These are phyloP conservation scores for Butastur rufipennis DNA, from an alignment of 2,113 vertebrate genomes.

Conservation along the genomic window DNA sequence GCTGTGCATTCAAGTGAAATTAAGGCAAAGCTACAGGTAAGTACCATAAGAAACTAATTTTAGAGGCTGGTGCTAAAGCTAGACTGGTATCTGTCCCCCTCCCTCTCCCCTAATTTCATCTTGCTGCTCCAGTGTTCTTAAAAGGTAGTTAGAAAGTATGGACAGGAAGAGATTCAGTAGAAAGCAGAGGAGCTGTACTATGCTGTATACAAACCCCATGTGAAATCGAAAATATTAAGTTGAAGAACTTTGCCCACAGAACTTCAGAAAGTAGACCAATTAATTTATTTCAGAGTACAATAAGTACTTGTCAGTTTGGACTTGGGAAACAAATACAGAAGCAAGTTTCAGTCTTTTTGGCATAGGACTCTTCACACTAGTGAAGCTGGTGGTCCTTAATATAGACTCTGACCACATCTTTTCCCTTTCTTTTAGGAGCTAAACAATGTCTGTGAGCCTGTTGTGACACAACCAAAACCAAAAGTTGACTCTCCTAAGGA, in stretches of 20 bases:
- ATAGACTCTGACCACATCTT: not conserved
- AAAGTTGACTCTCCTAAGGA: conserved; percentile 81
- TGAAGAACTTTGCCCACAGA: not conserved
- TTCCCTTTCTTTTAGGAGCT: conserved; percentile 66
- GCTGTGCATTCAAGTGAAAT: conserved; percentile 73
- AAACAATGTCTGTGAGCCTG: conserved; percentile 72
- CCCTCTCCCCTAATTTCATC: not conserved
- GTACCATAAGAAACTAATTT: not conserved
- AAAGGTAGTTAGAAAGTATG: not conserved
- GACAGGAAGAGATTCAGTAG: not conserved
- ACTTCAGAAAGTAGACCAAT: not conserved
- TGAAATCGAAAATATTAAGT: not conserved
- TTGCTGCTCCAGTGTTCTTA: not conserved
- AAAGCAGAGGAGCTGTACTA: not conserved
- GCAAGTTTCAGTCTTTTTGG: not conserved
- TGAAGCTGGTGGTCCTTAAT: not conserved
- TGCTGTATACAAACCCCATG: rapidly evolving
- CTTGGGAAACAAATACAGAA: not conserved
- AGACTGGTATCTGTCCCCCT: not conserved
- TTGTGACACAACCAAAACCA: conserved; percentile 82
- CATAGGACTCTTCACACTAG: not conserved
- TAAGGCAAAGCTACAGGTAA: conserved; percentile 75
- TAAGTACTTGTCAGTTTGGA: not conserved
- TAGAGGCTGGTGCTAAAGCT: not conserved
- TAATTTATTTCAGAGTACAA: not conserved